Conservation (phyloP, 2,797 vertebrate genomes). For the Argyrosomus regius region DNA sequence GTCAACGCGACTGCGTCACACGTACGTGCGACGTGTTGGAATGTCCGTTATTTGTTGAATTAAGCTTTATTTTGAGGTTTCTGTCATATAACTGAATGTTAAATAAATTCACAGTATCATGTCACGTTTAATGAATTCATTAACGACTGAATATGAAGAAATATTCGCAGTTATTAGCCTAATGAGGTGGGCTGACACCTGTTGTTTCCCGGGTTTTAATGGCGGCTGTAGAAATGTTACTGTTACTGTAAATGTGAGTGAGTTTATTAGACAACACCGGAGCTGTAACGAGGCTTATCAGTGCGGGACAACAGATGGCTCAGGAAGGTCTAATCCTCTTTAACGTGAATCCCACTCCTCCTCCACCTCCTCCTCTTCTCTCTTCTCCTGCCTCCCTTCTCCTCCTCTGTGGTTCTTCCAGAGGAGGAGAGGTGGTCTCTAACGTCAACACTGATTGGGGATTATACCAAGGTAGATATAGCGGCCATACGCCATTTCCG, state of each 20-base stretch:
- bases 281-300: constrained; percentile 32
- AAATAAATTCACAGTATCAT: not conserved
- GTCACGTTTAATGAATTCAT: not conserved
- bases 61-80: not conserved
- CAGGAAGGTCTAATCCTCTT: constrained; percentile 74
- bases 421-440: not conserved
- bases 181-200: not conserved
- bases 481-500: not conserved
- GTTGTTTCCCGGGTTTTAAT: not conserved
- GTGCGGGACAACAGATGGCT: constrained; percentile 65
- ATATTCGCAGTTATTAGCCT: not conserved
- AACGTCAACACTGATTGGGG: not conserved
- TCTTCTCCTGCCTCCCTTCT: not conserved
- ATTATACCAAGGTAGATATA: not conserved
- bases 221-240: not conserved
- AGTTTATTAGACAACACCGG: not conserved
- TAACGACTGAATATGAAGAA: fast-evolving
- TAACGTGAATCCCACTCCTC: constrained; percentile 48
- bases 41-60: not conserved
- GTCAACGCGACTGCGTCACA: constrained; percentile 16
- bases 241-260: not conserved
- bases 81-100: not conserved
- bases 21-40: not conserved
- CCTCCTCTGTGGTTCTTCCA: not conserved
- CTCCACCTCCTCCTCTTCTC: not conserved